phyloP scores from a whole-genome alignment of 2,797 vertebrate species.

The Mus minutoides region DNA sequence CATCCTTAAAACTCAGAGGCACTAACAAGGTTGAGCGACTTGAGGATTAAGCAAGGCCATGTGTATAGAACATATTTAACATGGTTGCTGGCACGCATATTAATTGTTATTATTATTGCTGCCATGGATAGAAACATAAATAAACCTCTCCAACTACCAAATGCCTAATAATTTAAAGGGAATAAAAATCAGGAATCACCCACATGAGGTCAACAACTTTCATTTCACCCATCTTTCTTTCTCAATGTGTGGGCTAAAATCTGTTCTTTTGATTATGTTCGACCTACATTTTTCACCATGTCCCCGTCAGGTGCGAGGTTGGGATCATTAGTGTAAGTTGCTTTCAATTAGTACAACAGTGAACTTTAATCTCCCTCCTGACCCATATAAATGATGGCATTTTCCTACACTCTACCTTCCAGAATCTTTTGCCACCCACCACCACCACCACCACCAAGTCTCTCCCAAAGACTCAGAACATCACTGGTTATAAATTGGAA shows the following conservation, averaged over 20 bases:
- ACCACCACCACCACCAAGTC: background rate
- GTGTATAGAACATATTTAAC: background rate
- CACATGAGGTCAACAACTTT: background rate
- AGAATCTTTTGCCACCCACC: background rate
- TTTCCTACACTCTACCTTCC: background rate
- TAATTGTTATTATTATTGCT: background rate
- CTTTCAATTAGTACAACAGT: conserved; percentile 28
- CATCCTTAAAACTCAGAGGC: background rate
- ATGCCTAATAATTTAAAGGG: conserved; percentile 40
- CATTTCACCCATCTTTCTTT: background rate
- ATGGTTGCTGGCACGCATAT: background rate
- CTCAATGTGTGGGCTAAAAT: background rate
- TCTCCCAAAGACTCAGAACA: background rate
- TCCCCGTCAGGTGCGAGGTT: background rate
- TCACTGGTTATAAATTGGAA: background rate
- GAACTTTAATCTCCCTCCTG: conserved; percentile 26
- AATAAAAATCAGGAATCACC: background rate
- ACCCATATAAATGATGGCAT: background rate
- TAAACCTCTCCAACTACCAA: background rate
- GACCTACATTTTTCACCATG: conserved; percentile 25
- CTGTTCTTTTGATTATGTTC: conserved; percentile 53
- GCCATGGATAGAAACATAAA: conserved; percentile 15
- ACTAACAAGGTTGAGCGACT: background rate
- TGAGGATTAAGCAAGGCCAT: conserved; percentile 9
- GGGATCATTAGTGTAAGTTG: conserved; percentile 18